phyloP scores from a whole-genome alignment of 2,113 vertebrate genomes.

The Petroica traversi region DNA sequence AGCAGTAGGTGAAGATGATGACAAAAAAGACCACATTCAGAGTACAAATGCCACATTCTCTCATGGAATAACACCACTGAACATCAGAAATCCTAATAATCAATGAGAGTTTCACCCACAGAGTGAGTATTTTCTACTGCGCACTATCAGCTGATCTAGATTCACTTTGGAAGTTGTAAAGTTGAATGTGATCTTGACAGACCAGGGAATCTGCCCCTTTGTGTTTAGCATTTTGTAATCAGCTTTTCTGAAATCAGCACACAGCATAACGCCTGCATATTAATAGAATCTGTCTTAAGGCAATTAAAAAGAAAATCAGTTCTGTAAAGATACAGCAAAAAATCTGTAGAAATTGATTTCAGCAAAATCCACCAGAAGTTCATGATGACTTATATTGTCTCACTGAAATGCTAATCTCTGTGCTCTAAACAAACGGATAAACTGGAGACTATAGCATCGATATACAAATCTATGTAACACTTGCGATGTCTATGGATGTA shows the following conservation, averaged over 20 bases:
- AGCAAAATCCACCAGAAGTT: neutral
- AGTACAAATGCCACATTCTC: neutral
- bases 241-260: neutral
- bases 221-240: neutral
- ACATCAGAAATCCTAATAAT: neutral
- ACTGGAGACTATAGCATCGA: neutral
- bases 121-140: neutral
- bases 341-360: neutral
- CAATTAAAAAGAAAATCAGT: neutral
- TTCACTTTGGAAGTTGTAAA: neutral
- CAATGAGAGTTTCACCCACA: neutral
- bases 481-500: neutral
- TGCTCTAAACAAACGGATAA: neutral
- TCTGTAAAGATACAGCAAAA: neutral
- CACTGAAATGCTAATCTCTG: neutral
- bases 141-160: neutral
- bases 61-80: neutral
- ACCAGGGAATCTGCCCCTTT: neutral
- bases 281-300: neutral
- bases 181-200: neutral
- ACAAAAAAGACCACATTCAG: neutral
- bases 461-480: neutral
- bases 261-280: neutral
- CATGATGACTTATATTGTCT: neutral
- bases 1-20: neutral